Conservation (phyloP, 2,888 invertebrate species). For the Lydus trimaculatus region DNA sequence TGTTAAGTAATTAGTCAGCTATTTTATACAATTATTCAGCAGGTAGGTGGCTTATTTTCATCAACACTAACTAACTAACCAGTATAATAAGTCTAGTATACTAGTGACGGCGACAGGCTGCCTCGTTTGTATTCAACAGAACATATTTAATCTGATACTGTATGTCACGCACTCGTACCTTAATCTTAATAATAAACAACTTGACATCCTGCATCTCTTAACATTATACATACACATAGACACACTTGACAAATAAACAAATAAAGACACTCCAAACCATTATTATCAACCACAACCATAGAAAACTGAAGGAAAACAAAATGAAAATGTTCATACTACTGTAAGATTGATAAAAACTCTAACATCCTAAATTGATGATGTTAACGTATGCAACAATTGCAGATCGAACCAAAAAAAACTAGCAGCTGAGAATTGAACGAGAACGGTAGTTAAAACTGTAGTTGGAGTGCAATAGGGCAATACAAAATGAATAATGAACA, state of each 20-base stretch:
- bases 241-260: neutral
- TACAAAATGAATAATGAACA: constrained; percentile 24
- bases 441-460: neutral
- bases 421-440: neutral
- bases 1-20: neutral
- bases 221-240: neutral
- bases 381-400: neutral
- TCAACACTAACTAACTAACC: neutral
- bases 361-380: constrained; percentile 5
- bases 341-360: neutral
- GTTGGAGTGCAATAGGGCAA: constrained; percentile 13
- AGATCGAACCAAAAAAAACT: neutral
- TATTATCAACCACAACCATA: neutral
- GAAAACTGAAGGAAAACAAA: neutral
- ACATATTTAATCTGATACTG: constrained; percentile 51
- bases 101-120: constrained; percentile 39
- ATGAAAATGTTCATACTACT: neutral
- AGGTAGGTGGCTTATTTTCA: constrained; percentile 3
- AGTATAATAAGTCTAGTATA: constrained; percentile 14
- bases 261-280: neutral
- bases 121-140: constrained; percentile 53
- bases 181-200: constrained; percentile 47
- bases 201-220: constrained; percentile 35
- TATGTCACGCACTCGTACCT: constrained; percentile 46
- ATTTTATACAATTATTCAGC: constrained; percentile 8